Evolutionary conservation across 2,888 invertebrate species (phyloP), one percentile per base, ranked within the genome.

Genomic region (Cryptocheilus praepositus): DNA sequence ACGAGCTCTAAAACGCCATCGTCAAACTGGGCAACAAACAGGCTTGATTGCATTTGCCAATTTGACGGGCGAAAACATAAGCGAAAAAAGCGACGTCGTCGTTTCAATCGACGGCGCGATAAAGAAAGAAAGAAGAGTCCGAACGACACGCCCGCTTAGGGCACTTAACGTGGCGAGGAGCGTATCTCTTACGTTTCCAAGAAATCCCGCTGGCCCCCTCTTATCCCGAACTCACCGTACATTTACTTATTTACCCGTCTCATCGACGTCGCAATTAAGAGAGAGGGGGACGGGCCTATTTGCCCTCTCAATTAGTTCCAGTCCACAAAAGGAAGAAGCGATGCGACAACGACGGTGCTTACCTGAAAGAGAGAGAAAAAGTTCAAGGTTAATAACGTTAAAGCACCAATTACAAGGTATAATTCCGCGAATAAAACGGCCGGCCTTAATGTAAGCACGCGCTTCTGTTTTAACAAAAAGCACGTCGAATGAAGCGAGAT

Each of bases 331-430:
- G 36, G 36, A 36, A 11, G 36, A 36, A 36, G 36, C 36, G 53
- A 19, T 16, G 36, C 36, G 53, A 19, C 21, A 67, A 46, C 15
- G 49, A 7, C 51, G 21, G 11, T 7, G 52, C 64, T 68, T 68
- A 68, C 68, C 68, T 68, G 68, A 22, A 71, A 71, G 64, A 57
- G 45, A 68, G 56, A 71, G 18, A 62, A 45, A 61, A 43, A 28
- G 55, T 61, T 52, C 52, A 28, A 36, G 36, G 16, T 36, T 11
- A 36, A 36, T 36, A 36, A 36, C 36, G 36, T 36, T 36, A 36
- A 36, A 54, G 19, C 45, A 43, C 49, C 55, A 45, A 60, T 60
- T 44, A 51, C 45, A 16, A 28, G 56, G 36, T 59, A 64, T 67
- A 54, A 64, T 64, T 67, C 45, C 36, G 36, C 36, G 36, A 36